phyloP scores from a whole-genome alignment of 2,888 invertebrate genomes.

The Bunonema sp. region DNA sequence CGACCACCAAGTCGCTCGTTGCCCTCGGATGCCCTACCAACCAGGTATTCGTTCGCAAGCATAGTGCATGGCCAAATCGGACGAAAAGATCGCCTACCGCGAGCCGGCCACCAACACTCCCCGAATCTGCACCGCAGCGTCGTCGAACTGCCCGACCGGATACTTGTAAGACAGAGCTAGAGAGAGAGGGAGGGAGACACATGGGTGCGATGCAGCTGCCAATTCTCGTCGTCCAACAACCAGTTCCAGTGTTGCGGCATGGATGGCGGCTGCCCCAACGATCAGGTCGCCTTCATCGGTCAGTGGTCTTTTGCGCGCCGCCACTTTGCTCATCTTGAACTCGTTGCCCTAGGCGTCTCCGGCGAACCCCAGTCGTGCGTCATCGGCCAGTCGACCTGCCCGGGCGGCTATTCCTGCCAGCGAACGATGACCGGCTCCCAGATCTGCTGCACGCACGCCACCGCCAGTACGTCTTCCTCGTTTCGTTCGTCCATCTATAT shows the following conservation, averaged over 20 bases:
- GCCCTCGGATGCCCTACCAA: constrained; percentile 40
- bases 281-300: constrained; percentile 40
- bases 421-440: constrained; percentile 29
- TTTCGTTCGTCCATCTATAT: not conserved
- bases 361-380: constrained; percentile 39
- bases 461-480: constrained; percentile 7
- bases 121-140: constrained; percentile 33
- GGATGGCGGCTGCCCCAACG: constrained; percentile 40
- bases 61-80: not conserved
- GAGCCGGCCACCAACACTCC: constrained; percentile 24
- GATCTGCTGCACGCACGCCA: constrained; percentile 37
- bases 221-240: constrained; percentile 30
- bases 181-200: too few relatives aligned
- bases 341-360: too few relatives aligned
- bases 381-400: constrained; percentile 37
- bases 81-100: constrained; percentile 21
- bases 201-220: too few relatives aligned
- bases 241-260: constrained; percentile 42
- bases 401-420: constrained; percentile 39
- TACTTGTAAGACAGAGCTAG: too few relatives aligned
- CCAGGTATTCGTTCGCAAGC: constrained; percentile 8
- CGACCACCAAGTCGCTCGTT: constrained; percentile 32
- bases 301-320: not conserved
- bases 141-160: constrained; percentile 30
- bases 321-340: not conserved